Conservation (phyloP, 2,113 vertebrate species). For the Phrynocephalus versicolor region DNA sequence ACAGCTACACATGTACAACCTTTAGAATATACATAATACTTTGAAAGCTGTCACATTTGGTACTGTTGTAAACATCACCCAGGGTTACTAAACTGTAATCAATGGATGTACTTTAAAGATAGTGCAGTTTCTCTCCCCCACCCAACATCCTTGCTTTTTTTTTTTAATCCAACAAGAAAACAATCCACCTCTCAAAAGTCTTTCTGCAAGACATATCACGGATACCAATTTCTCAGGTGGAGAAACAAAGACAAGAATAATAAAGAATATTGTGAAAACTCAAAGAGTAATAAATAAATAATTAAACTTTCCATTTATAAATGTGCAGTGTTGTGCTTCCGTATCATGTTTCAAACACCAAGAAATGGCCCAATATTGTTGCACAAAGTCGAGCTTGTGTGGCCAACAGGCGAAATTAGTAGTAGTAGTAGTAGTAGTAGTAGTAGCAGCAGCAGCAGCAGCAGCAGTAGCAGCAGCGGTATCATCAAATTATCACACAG, state of each 20-base stretch:
- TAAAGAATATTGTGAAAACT: too few species aligned
- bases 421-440: too few species aligned
- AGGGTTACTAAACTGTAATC: constrained; percentile 71
- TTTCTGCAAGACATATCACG: not conserved
- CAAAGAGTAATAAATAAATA: too few species aligned
- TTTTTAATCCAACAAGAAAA: constrained; percentile 61
- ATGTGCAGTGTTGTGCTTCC: too few species aligned
- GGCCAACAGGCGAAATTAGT: not conserved
- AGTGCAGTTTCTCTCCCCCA: constrained; percentile 6
- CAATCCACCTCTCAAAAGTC: constrained; percentile 51
- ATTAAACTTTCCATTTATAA: too few species aligned
- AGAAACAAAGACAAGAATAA: not conserved
- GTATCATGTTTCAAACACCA: too few species aligned
- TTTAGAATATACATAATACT: constrained; percentile 77
- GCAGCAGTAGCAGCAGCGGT: too few species aligned
- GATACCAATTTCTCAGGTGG: not conserved
- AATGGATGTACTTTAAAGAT: constrained; percentile 56
- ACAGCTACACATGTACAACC: constrained; percentile 73
- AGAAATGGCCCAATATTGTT: too few species aligned
- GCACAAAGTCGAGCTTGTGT: too few species aligned
- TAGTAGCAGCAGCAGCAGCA: too few species aligned
- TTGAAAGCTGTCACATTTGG: constrained; percentile 80
- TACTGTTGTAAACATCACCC: constrained; percentile 78
- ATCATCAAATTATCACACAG: too few species aligned
- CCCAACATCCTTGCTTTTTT: constrained; percentile 40